phyloP scores from a whole-genome alignment of 1,140 invertebrate species.

The Lysiphlebus fabarum region DNA sequence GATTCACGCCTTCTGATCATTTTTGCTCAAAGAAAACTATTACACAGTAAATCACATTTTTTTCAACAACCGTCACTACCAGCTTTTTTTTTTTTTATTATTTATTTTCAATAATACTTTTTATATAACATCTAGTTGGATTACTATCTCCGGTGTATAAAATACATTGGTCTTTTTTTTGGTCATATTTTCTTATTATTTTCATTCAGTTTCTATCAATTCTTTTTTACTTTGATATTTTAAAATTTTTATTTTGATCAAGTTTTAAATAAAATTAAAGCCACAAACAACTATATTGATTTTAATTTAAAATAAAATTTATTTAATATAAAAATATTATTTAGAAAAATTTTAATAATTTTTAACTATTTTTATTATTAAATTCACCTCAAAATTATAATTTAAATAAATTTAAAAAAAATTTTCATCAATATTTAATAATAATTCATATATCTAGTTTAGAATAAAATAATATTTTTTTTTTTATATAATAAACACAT shows the following conservation, averaged over 20 bases:
- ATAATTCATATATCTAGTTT: too few species aligned
- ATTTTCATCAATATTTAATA: too few species aligned
- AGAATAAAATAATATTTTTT: too few species aligned
- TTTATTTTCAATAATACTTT: constrained; percentile 5
- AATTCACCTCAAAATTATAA: too few species aligned
- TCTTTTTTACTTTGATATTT: neutral
- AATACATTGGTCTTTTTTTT: neutral
- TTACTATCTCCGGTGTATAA: constrained; percentile 8
- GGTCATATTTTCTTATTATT: neutral
- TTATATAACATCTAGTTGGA: constrained; percentile 8
- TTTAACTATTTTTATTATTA: too few species aligned
- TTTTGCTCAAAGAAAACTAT: neutral
- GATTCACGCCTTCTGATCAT: constrained; percentile 1
- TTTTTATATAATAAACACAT: too few species aligned
- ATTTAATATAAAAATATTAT: too few species aligned
- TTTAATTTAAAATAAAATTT: too few species aligned
- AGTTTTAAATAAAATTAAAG: too few species aligned
- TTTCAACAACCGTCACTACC: constrained; percentile 13
- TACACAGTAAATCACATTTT: constrained; percentile 16
- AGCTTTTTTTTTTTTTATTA: constrained; percentile 11
- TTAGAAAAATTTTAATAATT: too few species aligned
- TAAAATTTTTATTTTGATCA: neutral
- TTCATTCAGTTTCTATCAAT: neutral
- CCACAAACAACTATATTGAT: too few species aligned
- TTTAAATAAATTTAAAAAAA: too few species aligned